These are phyloP conservation scores for Platypus cylindrus DNA, from an alignment of 2,888 invertebrate genomes.

Conservation along the genomic window DNA sequence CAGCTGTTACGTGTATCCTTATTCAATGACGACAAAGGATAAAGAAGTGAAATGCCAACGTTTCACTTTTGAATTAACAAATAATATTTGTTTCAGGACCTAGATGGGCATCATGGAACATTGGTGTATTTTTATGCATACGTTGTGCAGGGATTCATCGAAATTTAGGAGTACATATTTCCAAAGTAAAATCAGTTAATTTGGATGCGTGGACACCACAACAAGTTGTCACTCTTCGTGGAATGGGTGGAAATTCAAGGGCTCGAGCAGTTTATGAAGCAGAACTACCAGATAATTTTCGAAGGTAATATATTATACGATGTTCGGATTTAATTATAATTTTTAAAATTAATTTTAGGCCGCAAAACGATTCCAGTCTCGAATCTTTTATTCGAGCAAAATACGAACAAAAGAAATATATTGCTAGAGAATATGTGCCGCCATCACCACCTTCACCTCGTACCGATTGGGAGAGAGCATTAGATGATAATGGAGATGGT, in stretches of 20 bases:
- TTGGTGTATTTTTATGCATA: constrained; percentile 96
- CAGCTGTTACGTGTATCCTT: no score
- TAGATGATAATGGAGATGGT: no score
- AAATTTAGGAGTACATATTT: constrained; percentile 97
- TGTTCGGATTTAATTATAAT: background rate
- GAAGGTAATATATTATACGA: constrained; percentile 32
- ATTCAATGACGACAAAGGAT: no score
- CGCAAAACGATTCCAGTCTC: constrained; percentile 85
- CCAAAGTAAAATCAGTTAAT: constrained; percentile 96
- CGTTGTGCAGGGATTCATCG: constrained; percentile 98
- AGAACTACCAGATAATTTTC: constrained; percentile 85
- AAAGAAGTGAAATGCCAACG: no score
- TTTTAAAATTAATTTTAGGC: no score
- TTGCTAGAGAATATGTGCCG: constrained; percentile 95
- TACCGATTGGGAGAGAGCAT: constrained; percentile 63
- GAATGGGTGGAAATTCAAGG: constrained; percentile 95
- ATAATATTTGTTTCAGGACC: constrained; percentile 55
- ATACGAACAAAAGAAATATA: constrained; percentile 97
- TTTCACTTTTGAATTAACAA: no score
- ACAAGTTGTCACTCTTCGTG: constrained; percentile 77
- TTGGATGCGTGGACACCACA: constrained; percentile 97
- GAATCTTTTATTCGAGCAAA: constrained; percentile 96
- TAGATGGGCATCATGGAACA: constrained; percentile 98
- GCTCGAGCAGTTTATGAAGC: constrained; percentile 97
- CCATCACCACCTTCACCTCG: constrained; percentile 76